phyloP scores from a whole-genome alignment of 1,140 invertebrate species.

The Temnothorax curvispinosus region DNA sequence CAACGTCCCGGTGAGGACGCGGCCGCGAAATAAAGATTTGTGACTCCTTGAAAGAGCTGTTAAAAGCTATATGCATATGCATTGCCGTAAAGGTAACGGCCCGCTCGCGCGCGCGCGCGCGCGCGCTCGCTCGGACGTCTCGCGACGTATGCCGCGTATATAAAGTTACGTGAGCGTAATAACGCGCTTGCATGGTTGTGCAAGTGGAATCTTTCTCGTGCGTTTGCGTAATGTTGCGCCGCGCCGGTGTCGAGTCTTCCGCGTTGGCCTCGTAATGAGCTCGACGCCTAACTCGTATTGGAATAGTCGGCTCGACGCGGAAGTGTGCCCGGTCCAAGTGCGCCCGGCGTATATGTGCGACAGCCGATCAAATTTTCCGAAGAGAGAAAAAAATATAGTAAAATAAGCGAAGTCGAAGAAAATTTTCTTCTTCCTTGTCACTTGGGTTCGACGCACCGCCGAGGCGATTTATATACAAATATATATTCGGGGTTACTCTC shows the following conservation, averaged over 20 bases:
- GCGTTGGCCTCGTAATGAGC: slow-evolving; percentile 53
- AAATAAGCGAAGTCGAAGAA: neutral
- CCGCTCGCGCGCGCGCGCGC: no score
- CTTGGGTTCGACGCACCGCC: neutral
- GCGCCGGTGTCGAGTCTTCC: slow-evolving; percentile 37
- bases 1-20: neutral
- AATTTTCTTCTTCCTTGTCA: neutral
- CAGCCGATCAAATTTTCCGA: slow-evolving; percentile 9
- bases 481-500: slow-evolving; percentile 2
- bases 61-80: neutral
- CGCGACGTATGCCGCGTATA: neutral
- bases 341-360: neutral
- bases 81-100: neutral
- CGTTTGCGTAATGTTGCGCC: slow-evolving; percentile 56
- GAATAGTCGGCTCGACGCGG: slow-evolving; percentile 41
- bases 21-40: slow-evolving; percentile 31
- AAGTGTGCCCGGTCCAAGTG: neutral
- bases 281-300: slow-evolving; percentile 19
- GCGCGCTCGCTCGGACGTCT: no score
- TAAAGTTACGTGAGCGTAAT: slow-evolving; percentile 55
- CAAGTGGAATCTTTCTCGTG: slow-evolving; percentile 54
- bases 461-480: neutral
- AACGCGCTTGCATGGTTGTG: slow-evolving; percentile 44
- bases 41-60: slow-evolving; percentile 3
- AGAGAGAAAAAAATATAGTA: neutral